Base-by-base conservation (phyloP, 1,140 invertebrate species). In the Drosophila albomicans region DNA sequence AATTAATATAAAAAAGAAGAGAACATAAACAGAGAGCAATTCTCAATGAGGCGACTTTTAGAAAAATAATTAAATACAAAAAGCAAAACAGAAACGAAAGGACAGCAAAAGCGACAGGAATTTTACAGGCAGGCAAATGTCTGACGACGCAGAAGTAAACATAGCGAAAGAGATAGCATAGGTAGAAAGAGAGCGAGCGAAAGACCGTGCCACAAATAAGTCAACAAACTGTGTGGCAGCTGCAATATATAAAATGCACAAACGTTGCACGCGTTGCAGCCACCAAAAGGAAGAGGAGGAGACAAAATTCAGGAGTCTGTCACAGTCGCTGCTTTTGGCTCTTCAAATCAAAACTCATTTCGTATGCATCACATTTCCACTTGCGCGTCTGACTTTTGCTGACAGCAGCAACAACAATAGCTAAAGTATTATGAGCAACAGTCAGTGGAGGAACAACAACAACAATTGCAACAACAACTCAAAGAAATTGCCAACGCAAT, bases 311-410 rank as follows among this genome's bases (percentile, higher is more conserved):
- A 25, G 2, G 8, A 41, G 38, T 41, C 38, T 30, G 54, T 28
- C 1, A 8, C 54, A 32, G 28, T 56, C 30, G 7, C 35, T 38
- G 35, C 32, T 3, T 7, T 35, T 41, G 51, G 57, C 62, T 51
- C 75, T 63, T 76, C 84, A 91, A 91, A 91, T 91, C 88, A 91
- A 81, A 91, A 91, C 88, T 91, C 87, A 91, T 91, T 91, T 84
- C 73, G 82, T 73, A 91, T 91, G 80, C 87, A 87, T 84, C 82
- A 84, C 87, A 91, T 91, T 91, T 87, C 66, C 82, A 87, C 82
- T 75, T 74, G 59, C 43, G 46, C 59, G 66, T 58, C 72, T 71
- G 79, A 80, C 72, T 87, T 64, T 68, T 52, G 48, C 65, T 49
- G 72, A 68, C 69, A 59, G 54, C 71, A 75, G 8, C 45, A 48